Evolutionary conservation across 35 echinoderm and acorn worm species (phyloP).

Genomic region (Amphiura filiformis): DNA sequence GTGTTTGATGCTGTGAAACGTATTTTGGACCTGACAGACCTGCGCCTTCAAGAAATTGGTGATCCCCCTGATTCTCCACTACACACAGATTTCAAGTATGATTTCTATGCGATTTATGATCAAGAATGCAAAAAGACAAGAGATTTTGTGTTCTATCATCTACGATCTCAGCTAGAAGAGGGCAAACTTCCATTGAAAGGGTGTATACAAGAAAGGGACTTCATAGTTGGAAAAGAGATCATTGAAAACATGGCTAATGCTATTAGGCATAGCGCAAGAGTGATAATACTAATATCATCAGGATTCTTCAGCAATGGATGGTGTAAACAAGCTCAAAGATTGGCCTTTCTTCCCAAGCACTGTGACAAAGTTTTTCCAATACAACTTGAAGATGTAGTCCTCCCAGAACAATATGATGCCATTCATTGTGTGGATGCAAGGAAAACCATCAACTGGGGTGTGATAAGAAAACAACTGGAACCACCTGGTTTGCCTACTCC

Average conservation of each 20-base stretch:
- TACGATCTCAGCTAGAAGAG: not conserved
- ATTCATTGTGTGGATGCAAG: too few species aligned
- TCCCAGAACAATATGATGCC: too few species aligned
- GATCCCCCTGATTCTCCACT: not conserved
- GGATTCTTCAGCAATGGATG: not conserved
- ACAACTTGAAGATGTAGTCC: not conserved
- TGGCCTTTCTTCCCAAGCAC: not conserved
- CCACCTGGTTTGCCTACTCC: too few species aligned
- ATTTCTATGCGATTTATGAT: not conserved
- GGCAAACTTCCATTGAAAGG: not conserved
- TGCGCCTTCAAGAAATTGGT: not conserved
- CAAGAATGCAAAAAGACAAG: not conserved
- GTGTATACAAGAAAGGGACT: not conserved
- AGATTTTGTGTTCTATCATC: not conserved
- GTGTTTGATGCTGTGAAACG: not conserved
- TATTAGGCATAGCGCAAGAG: not conserved
- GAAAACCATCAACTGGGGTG: too few species aligned
- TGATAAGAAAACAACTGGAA: too few species aligned
- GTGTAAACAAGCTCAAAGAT: not conserved
- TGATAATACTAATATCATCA: not conserved
- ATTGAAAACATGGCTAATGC: not conserved
- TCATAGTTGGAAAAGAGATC: not conserved
- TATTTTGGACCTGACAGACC: not conserved
- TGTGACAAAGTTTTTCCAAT: not conserved
- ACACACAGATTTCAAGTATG: not conserved